Evolutionary conservation across 2,113 vertebrate species (phyloP).

Genomic region (Genyomyrus donnyi): DNA sequence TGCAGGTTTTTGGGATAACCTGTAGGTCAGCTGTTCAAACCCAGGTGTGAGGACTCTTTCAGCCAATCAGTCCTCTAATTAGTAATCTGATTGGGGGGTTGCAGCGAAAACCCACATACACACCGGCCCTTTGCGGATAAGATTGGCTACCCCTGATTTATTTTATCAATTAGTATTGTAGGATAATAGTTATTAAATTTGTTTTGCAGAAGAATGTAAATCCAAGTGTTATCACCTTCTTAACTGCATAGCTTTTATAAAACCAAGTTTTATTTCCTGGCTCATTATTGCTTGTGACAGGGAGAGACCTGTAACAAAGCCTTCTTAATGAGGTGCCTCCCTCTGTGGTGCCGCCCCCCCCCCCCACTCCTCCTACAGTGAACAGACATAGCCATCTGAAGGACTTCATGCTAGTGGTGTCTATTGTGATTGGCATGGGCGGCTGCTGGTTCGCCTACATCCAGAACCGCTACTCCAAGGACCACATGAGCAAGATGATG

Average conservation of each 20-base stretch:
- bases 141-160: background rate
- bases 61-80: no score
- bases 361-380: constrained; percentile 56
- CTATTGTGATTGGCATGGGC: constrained; percentile 94
- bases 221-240: background rate
- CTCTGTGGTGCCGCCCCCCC: no score
- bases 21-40: no score
- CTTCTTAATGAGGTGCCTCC: background rate
- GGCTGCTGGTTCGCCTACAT: constrained; percentile 99
- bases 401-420: constrained; percentile 98
- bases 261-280: background rate
- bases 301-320: background rate
- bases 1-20: no score
- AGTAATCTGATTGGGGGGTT: no score
- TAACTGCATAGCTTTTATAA: background rate
- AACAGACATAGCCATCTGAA: constrained; percentile 93
- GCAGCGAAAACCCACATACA: no score
- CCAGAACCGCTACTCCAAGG: constrained; percentile 96
- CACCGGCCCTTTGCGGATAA: no score
- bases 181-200: background rate
- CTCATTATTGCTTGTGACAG: background rate
- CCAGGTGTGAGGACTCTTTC: no score
- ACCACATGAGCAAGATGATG: constrained; percentile 99
- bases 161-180: background rate
- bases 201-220: background rate